Percentiles rank a stretch among this genome's conserved stretches.
phyloP scores from a whole-genome alignment of 2,113 vertebrate species.

The Cyprinodon tularosa region DNA sequence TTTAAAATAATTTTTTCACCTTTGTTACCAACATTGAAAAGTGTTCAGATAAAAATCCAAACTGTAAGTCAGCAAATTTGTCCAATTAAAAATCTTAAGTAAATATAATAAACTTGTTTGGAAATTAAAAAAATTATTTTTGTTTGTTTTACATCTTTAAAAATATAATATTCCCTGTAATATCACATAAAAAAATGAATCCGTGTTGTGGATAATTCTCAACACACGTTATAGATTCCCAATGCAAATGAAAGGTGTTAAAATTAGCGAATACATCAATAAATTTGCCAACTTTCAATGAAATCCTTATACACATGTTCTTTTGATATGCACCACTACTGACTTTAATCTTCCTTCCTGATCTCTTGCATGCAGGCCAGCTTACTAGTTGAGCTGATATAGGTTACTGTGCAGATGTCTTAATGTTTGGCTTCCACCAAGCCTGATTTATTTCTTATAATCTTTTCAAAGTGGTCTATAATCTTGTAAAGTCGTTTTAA shows the following conservation, averaged over 20 bases:
- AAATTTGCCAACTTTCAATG: not conserved
- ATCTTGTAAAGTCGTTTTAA: not conserved
- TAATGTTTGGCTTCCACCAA: not conserved
- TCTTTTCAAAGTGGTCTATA: slow-evolving; percentile 3
- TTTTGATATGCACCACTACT: not conserved
- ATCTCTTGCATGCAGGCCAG: not conserved
- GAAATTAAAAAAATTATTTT: no score
- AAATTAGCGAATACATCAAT: not conserved
- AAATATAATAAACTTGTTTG: no score
- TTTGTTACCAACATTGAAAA: no score
- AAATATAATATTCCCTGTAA: not conserved
- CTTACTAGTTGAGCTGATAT: not conserved
- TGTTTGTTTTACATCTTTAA: no score
- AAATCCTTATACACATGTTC: not conserved
- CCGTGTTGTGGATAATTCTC: not conserved
- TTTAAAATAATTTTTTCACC: no score
- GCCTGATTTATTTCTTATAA: not conserved
- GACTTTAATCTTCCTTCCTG: not conserved
- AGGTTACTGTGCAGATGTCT: not conserved
- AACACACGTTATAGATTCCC: no score
- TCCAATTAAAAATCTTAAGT: no score
- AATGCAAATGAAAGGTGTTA: not conserved
- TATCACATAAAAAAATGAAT: not conserved
- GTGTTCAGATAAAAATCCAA: no score
- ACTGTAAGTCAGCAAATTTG: no score